Conservation (phyloP, 2,888 invertebrate species). For the Neoascia interrupta region DNA sequence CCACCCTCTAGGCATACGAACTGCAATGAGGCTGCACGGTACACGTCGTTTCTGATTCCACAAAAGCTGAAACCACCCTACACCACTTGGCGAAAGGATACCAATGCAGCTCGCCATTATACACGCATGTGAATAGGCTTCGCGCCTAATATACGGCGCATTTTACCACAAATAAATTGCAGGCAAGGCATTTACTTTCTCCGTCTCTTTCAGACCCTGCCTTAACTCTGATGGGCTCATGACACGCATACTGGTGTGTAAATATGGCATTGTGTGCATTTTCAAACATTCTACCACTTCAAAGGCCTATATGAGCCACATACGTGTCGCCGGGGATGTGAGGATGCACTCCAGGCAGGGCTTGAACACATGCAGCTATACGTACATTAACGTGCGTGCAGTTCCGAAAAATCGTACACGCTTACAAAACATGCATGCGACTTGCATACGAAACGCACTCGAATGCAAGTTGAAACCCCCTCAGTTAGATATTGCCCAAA, state of each 20-base stretch:
- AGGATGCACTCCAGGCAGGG: no score
- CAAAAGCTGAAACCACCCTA: background rate
- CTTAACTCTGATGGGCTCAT: no score
- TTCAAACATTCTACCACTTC: background rate
- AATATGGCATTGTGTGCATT: background rate
- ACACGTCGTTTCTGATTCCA: constrained; percentile 3
- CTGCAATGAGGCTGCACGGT: no score
- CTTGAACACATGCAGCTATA: no score
- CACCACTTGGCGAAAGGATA: background rate
- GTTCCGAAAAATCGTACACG: constrained; percentile 12
- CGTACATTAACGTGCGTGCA: constrained; percentile 33
- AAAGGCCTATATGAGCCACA: background rate
- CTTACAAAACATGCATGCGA: no score
- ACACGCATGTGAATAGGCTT: constrained; percentile 7
- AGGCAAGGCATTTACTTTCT: background rate
- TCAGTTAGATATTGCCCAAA: no score
- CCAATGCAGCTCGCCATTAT: constrained; percentile 22
- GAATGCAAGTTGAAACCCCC: no score
- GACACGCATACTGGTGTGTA: background rate
- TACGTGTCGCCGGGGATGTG: no score
- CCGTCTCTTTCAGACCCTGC: background rate
- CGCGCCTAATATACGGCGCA: constrained; percentile 35
- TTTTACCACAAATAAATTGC: constrained; percentile 48
- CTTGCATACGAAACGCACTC: no score
- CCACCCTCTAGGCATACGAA: no score